Conservation (phyloP, 2,113 vertebrate genomes). For the Hydrochoerus hydrochaeris region DNA sequence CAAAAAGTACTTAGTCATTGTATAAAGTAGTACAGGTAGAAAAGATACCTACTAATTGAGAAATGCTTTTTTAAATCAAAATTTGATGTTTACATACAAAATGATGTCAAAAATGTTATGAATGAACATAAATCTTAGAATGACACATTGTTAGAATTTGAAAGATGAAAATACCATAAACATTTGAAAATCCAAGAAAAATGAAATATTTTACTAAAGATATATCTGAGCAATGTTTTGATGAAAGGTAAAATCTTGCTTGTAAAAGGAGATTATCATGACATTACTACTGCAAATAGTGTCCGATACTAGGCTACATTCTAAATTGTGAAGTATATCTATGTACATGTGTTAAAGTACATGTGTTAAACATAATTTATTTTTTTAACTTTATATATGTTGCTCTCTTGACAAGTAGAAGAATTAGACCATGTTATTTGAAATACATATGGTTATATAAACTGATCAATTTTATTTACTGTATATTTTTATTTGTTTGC, state of each 20-base stretch:
- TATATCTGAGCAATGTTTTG: neutral
- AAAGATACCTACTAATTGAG: neutral
- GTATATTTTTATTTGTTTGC: neutral
- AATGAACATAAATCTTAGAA: neutral
- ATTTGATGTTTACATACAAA: neutral
- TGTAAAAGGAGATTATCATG: neutral
- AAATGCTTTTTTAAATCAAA: neutral
- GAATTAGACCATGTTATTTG: neutral
- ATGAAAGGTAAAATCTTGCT: neutral
- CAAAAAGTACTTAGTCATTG: neutral
- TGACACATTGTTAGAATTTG: neutral
- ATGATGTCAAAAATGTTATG: neutral
- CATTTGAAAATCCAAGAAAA: neutral
- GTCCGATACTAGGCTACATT: neutral
- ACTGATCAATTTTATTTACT: neutral
- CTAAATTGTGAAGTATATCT: neutral
- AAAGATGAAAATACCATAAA: neutral
- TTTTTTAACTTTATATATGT: neutral
- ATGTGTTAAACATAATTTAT: neutral
- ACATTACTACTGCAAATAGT: neutral
- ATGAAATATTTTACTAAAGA: neutral
- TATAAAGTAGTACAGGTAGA: neutral
- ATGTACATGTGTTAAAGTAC: neutral
- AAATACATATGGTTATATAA: neutral
- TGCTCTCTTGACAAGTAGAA: neutral